Evolutionary conservation across 53 echinoderm and acorn worm species (phyloP).

Genomic region (Henricia sp.): DNA sequence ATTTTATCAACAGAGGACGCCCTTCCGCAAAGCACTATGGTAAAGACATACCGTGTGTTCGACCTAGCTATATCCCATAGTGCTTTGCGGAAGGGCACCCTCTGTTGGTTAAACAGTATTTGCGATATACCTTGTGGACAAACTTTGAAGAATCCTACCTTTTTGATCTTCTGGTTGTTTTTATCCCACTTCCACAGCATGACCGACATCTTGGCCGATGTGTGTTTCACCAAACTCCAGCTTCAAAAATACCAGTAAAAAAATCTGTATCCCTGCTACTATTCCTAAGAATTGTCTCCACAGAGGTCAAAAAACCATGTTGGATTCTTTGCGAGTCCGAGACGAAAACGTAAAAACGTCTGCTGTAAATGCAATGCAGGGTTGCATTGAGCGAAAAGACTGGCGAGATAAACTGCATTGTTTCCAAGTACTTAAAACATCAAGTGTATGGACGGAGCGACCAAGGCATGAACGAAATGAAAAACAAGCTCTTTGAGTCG

Average conservation of each 20-base stretch:
- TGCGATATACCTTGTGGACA: too few species aligned
- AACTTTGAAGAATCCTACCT: slow-evolving; percentile 63
- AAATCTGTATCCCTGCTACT: background rate
- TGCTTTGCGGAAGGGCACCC: too few species aligned
- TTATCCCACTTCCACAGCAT: slow-evolving; percentile 98
- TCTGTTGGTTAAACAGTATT: too few species aligned
- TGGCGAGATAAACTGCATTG: slow-evolving; percentile 12
- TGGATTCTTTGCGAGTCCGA: slow-evolving; percentile 25
- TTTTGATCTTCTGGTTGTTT: slow-evolving; percentile 94
- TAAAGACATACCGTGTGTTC: too few species aligned
- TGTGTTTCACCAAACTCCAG: background rate
- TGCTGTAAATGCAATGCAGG: background rate
- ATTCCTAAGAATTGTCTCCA: background rate
- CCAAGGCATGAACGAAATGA: too few species aligned
- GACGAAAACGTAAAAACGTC: background rate
- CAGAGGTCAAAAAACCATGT: slow-evolving; percentile 27
- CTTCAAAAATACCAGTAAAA: background rate
- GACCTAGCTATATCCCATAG: too few species aligned
- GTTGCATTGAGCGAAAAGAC: background rate
- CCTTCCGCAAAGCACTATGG: too few species aligned
- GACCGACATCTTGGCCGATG: slow-evolving; percentile 79
- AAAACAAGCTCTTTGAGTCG: too few species aligned
- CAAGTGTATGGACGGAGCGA: too few species aligned
- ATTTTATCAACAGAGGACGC: too few species aligned
- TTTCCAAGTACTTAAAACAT: background rate